phyloP scores from a whole-genome alignment of 2,888 invertebrate genomes.

The Aleiodes testaceus region DNA sequence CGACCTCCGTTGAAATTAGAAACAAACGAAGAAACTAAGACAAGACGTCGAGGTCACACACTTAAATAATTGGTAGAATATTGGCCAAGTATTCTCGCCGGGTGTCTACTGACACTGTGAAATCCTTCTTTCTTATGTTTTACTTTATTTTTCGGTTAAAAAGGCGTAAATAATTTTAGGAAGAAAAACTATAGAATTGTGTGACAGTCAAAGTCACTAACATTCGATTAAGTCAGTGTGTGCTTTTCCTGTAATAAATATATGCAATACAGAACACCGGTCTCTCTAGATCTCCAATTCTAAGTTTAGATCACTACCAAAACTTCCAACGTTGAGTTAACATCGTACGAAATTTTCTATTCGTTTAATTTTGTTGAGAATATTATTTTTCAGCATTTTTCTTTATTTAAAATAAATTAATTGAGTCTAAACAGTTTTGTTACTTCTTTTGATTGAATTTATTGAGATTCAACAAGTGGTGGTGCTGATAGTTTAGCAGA shows the following conservation, averaged over 20 bases:
- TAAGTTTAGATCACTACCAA: constrained; percentile 66
- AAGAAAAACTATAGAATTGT: constrained; percentile 13
- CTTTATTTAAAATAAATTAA: neutral
- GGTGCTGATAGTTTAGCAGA: neutral
- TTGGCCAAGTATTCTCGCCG: constrained; percentile 45
- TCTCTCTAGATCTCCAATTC: constrained; percentile 49
- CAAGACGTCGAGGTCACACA: constrained; percentile 46
- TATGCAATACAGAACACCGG: constrained; percentile 10
- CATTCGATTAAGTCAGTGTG: neutral
- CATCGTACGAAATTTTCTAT: constrained; percentile 58
- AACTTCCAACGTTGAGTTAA: constrained; percentile 60
- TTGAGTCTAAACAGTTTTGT: neutral
- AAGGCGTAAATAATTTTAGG: constrained; percentile 8
- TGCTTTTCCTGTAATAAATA: constrained; percentile 2
- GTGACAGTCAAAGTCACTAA: constrained; percentile 39
- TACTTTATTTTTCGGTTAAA: constrained; percentile 19
- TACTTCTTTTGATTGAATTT: neutral
- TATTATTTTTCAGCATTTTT: too few relatives aligned
- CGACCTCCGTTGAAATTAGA: constrained; percentile 59
- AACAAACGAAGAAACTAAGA: constrained; percentile 41
- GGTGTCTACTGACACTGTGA: neutral
- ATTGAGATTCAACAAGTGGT: constrained; percentile 10
- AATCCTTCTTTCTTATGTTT: neutral
- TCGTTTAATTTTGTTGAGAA: constrained; percentile 35
- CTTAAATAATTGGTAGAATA: constrained; percentile 52